Base-by-base conservation (phyloP, 2,888 invertebrate species). In the Aproaerema taeniolella region DNA sequence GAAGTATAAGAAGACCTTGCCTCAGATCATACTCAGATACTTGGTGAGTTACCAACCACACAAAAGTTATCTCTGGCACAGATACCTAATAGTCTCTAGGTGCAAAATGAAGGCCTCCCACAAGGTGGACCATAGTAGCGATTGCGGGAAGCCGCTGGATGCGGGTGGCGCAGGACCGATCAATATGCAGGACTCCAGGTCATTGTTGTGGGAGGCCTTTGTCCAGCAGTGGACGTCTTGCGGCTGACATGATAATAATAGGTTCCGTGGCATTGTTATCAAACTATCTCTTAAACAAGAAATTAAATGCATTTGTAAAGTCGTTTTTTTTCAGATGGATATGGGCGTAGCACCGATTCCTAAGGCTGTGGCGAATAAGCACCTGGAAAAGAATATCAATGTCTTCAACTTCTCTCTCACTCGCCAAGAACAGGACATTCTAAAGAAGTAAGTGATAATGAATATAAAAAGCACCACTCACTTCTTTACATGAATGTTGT, bases 11-110 rank as follows among this genome's bases (percentile, higher is more conserved):
- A 93, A 92, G 75, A 90, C 89, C 0, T 76, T 91, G 0, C 88
- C 91, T 0, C 93, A 93, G 71, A 66, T 92, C 31, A 81, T 87
- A 0, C 58, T 93, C 2, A 83, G 91, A 67, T 93, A 91, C 66
- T 72, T 92, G 79, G 92, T 92, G 61, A 79, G 73, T 55, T 26
- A 9, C 20, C 20, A 20, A 20, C 20, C 20, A 4, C 20, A 7
- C 20, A 6, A 20, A 20, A 6, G 20, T 7, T 7, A 20, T 20
- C 20, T 20, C 5, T 7, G 20, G 20, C 20, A 20, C 4, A 20
- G 4, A 4, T 20, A 20, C 20, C n/a, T n/a, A 20, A 20, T 20
- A 20, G 7, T 7, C 20, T 20, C 20, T 7, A 6, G 7, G 7
- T 4, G 20, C 20, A 4, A 7, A n/a, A n/a, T n/a, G n/a, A n/a